These are phyloP conservation scores for Drosophila truncata DNA, from an alignment of 1,140 invertebrate species.

Conservation along the genomic window DNA sequence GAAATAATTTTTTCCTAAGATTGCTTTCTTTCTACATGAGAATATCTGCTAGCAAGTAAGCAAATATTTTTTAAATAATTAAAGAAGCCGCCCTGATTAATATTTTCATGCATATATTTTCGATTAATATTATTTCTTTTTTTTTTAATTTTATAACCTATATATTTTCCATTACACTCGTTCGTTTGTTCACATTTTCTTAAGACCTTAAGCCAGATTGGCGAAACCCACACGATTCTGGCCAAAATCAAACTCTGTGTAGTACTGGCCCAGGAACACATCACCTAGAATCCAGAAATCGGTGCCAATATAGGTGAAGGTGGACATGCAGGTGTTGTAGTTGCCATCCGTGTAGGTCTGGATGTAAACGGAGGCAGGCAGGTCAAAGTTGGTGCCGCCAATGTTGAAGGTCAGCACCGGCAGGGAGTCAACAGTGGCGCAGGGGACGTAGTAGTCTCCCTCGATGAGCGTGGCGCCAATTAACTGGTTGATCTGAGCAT, in stretches of 20 bases:
- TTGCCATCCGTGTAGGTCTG: constrained; percentile 88
- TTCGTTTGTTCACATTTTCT: constrained; percentile 86
- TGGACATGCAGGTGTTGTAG: constrained; percentile 92
- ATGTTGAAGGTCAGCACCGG: constrained; percentile 63
- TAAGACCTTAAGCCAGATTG: constrained; percentile 72
- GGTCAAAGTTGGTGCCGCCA: constrained; percentile 56
- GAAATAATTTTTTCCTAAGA: not conserved
- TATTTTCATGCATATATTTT: not conserved
- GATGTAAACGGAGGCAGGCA: constrained; percentile 62
- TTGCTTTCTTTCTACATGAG: not conserved
- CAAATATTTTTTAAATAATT: not conserved
- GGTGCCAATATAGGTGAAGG: constrained; percentile 89
- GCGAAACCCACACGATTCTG: constrained; percentile 89
- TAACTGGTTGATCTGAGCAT: constrained; percentile 41
- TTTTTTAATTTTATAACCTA: not conserved
- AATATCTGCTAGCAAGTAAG: not conserved
- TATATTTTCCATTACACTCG: constrained; percentile 44
- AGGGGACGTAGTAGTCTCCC: constrained; percentile 60
- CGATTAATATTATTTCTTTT: not conserved
- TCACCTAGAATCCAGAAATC: constrained; percentile 87
- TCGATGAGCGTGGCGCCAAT: constrained; percentile 48
- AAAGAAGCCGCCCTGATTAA: not conserved
- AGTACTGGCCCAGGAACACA: constrained; percentile 90
- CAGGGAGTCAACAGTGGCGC: constrained; percentile 43
- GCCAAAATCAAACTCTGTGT: constrained; percentile 90